Evolutionary conservation across 2,888 invertebrate genomes (phyloP).

Genomic region (Patella pellucida): DNA sequence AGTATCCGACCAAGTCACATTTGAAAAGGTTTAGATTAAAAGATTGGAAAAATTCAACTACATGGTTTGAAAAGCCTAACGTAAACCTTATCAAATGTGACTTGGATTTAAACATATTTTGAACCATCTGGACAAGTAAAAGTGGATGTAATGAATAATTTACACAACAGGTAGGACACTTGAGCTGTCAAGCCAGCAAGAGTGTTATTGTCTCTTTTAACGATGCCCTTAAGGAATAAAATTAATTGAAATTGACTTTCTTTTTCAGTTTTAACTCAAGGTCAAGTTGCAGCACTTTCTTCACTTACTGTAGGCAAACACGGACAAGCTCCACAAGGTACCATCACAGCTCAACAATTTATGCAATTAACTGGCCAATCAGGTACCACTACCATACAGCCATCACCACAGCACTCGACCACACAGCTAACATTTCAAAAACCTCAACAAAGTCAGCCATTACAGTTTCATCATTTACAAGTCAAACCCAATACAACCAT

Average conservation of each 20-base stretch:
- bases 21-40: too few species aligned
- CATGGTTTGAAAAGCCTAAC: too few species aligned
- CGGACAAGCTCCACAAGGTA: slow-evolving; percentile 37
- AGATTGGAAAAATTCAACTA: too few species aligned
- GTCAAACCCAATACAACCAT: slow-evolving; percentile 38
- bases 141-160: too few species aligned
- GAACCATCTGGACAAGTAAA: too few species aligned
- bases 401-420: slow-evolving; percentile 32
- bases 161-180: too few species aligned
- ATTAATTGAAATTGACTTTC: background rate
- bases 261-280: slow-evolving; percentile 43
- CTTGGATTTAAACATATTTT: too few species aligned
- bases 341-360: slow-evolving; percentile 51
- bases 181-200: too few species aligned
- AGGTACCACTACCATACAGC: slow-evolving; percentile 24
- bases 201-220: too few species aligned
- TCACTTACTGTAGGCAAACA: slow-evolving; percentile 45
- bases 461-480: slow-evolving; percentile 52
- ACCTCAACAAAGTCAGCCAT: slow-evolving; percentile 33
- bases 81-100: too few species aligned
- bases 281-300: slow-evolving; percentile 46
- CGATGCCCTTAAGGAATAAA: too few species aligned
- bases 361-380: slow-evolving; percentile 51
- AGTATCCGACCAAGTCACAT: too few species aligned
- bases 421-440: slow-evolving; percentile 51